Percentiles rank a stretch among this genome's conserved stretches.
phyloP scores from a whole-genome alignment of 2,797 vertebrate genomes.

The Alca torda region DNA sequence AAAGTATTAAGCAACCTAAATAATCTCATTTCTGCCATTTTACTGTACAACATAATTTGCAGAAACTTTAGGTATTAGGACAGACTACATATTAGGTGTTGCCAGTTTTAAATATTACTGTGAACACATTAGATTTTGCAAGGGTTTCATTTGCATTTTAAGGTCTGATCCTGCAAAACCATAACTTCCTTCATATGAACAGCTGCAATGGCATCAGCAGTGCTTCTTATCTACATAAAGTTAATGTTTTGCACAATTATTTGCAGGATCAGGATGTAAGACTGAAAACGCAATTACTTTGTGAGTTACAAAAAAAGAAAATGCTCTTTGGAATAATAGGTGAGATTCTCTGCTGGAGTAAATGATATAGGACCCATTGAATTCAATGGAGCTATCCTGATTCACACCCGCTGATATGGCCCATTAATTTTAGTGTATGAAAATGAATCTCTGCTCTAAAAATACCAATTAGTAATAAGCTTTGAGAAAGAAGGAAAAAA shows the following conservation, averaged over 20 bases:
- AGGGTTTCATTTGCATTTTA: not conserved
- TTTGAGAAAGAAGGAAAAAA: conserved; percentile 42
- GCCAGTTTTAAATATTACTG: not conserved
- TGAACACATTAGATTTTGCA: not conserved
- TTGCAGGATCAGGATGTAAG: conserved; percentile 33
- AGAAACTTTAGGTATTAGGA: not conserved
- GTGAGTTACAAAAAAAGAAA: conserved; percentile 24
- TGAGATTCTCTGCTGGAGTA: conserved; percentile 39
- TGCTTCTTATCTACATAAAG: not conserved
- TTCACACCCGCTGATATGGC: conserved; percentile 49
- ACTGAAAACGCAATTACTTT: conserved; percentile 40
- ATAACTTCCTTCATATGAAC: not conserved
- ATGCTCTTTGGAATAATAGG: conserved; percentile 34
- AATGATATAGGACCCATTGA: conserved; percentile 33
- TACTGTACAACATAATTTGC: not conserved
- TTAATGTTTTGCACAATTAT: conserved; percentile 55
- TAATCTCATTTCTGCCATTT: not conserved
- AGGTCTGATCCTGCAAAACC: not conserved
- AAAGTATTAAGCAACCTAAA: not conserved
- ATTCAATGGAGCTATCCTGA: not conserved
- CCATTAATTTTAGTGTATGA: conserved; percentile 71
- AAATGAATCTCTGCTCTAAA: conserved; percentile 68
- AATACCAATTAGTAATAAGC: conserved; percentile 70
- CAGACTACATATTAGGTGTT: not conserved
- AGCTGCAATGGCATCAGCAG: not conserved